These are phyloP conservation scores for Manis pentadactyla DNA, from an alignment of 2,797 vertebrate species.

Conservation along the genomic window DNA sequence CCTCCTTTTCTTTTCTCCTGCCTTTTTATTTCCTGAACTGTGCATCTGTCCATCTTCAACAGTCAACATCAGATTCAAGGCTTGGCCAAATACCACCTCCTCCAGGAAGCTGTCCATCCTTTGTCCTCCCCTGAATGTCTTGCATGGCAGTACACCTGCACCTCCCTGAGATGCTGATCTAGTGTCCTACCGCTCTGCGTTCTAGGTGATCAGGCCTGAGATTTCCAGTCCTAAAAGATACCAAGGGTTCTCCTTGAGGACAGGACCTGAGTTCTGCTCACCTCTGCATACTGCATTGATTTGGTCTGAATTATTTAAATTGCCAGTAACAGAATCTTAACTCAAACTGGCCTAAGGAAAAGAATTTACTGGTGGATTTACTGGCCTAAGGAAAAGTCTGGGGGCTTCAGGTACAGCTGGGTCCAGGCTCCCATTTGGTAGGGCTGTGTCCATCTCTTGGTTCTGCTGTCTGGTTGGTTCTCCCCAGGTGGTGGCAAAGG, in stretches of 20 bases:
- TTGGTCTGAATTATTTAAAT: background rate
- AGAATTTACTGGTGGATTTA: background rate
- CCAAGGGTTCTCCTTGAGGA: background rate
- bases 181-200: background rate
- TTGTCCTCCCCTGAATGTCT: background rate
- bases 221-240: background rate
- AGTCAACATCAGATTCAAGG: background rate
- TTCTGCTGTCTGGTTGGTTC: background rate
- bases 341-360: background rate
- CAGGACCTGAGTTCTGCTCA: background rate
- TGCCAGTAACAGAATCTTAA: background rate
- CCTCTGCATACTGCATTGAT: background rate
- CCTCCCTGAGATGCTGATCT: background rate
- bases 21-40: background rate
- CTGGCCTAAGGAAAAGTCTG: background rate
- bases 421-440: background rate
- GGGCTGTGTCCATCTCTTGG: background rate
- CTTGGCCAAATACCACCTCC: background rate
- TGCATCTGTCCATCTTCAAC: background rate
- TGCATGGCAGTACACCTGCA: fast-evolving
- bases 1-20: background rate
- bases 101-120: background rate
- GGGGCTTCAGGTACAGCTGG: background rate
- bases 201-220: background rate
- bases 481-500: too few species aligned